phyloP scores from a whole-genome alignment of 2,797 vertebrate genomes.

The Oryzias dopingdopingensis region DNA sequence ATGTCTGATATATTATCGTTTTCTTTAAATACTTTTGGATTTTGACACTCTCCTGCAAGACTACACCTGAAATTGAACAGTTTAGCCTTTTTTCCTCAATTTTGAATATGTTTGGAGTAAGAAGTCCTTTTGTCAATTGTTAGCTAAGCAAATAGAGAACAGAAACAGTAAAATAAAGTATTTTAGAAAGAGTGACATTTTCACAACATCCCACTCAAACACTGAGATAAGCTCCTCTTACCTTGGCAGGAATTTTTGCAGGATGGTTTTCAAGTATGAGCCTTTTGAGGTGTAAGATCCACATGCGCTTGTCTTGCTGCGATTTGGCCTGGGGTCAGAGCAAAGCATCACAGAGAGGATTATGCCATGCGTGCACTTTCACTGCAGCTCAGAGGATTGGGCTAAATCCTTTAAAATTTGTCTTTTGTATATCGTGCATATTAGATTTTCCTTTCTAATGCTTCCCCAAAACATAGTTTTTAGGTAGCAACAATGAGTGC shows the following conservation, averaged over 20 bases:
- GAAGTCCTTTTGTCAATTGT: background rate
- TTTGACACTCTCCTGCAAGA: too few relatives aligned
- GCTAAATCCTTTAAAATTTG: constrained; percentile 23
- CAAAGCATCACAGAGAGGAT: constrained; percentile 40
- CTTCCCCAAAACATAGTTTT: constrained; percentile 35
- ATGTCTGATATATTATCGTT: too few relatives aligned
- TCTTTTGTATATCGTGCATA: constrained; percentile 33
- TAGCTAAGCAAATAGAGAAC: background rate
- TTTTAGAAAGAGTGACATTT: constrained; percentile 26
- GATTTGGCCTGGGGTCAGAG: constrained; percentile 86
- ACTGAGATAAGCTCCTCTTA: constrained; percentile 54
- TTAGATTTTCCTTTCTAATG: constrained; percentile 33
- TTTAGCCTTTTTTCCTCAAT: too few relatives aligned
- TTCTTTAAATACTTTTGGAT: too few relatives aligned
- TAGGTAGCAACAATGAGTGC: constrained; percentile 47
- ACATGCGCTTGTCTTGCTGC: constrained; percentile 95
- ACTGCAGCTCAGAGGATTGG: constrained; percentile 20
- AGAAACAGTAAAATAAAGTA: constrained; percentile 1
- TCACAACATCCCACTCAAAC: constrained; percentile 25
- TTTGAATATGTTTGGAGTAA: too few relatives aligned
- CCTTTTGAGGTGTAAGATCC: constrained; percentile 96
- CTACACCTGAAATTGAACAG: too few relatives aligned
- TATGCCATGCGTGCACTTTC: constrained; percentile 34
- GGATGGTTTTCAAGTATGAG: constrained; percentile 98
- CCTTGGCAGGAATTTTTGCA: constrained; percentile 98